These are phyloP conservation scores for Theodoxus fluviatilis DNA, from an alignment of 2,888 invertebrate genomes.

Conservation along the genomic window DNA sequence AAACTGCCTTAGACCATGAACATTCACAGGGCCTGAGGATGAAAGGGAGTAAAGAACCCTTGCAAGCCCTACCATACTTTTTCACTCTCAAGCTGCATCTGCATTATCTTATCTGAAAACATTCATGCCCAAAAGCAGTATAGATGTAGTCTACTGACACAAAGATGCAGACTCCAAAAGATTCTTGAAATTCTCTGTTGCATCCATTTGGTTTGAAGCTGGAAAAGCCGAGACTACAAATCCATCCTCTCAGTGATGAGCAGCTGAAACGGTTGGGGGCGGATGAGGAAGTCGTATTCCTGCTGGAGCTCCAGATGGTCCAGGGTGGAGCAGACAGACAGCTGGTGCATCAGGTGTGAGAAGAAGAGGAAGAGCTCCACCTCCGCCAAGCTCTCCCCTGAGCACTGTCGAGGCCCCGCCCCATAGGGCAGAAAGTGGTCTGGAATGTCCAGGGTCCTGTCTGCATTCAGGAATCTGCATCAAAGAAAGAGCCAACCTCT, in stretches of 20 bases:
- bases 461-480: slow-evolving; percentile 46
- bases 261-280: slow-evolving; percentile 42
- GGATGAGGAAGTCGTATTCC: slow-evolving; percentile 39
- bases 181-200: too few species aligned
- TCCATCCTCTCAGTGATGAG: slow-evolving; percentile 32
- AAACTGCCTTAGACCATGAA: too few species aligned
- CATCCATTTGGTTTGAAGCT: too few species aligned
- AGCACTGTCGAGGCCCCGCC: slow-evolving; percentile 44
- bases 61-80: too few species aligned
- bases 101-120: too few species aligned
- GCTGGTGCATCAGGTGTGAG: slow-evolving; percentile 45
- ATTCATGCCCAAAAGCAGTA: too few species aligned
- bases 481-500: slow-evolving; percentile 37
- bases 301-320: slow-evolving; percentile 38
- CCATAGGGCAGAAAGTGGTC: slow-evolving; percentile 53
- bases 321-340: slow-evolving; percentile 33
- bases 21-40: too few species aligned
- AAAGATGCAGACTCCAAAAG: too few species aligned
- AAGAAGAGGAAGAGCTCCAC: slow-evolving; percentile 49
- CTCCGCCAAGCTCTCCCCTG: slow-evolving; percentile 50
- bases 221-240: too few species aligned
- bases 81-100: too few species aligned
- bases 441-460: slow-evolving; percentile 42
- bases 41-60: too few species aligned
- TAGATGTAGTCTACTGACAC: too few species aligned